Base-by-base conservation (phyloP, 2,797 vertebrate genomes). In the Paramormyrops hopkinsi region DNA sequence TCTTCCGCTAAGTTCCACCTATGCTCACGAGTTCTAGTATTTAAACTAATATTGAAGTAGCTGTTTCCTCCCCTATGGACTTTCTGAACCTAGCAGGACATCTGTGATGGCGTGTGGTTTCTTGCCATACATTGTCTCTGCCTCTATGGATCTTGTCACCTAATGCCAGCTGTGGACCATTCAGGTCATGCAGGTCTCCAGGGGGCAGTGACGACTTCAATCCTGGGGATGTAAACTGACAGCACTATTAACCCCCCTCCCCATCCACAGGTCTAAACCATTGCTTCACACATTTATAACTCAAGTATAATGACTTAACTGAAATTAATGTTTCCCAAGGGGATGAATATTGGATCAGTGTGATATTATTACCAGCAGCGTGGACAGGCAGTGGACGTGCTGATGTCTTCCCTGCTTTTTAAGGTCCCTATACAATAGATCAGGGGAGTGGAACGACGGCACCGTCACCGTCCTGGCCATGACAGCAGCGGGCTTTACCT, bases 361-460 rank as follows among this genome's bases (percentile, higher is more conserved):
- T 79, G 73, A 44, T 79, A n/a, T 8, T 79, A 79, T 44, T 79
- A 44, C 6, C 73, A 44, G 29, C 73, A 19, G 2, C 29, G 73
- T 17, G 33, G 33, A 17, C 33, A 44, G 73, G 73, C 73, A 44
- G 73, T 14, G 69, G 69, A n/a, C 4, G 3, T 33, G 22, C 22
- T 86, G 83, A 54, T 37, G 14, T 59, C 50, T 19, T 65, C 44
- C 90, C 91, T 90, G 83, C 54, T 90, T 90, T 91, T 90, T 51
- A 96, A 99, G 98, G 98, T 97, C 97, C 94, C 96, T 99, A 89
- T 99, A 99, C 92, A 98, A 97, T 93, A 95, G 94, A 90, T 97
- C 97, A 88, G 97, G 98, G 88, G 96, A 97, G 91, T 99, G 98
- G 98, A 98, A 97, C n/a, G 98, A 99, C 91, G 97, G 98, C 96